Conservation (phyloP, 2,888 invertebrate species). For the Liodrosophila aerea region DNA sequence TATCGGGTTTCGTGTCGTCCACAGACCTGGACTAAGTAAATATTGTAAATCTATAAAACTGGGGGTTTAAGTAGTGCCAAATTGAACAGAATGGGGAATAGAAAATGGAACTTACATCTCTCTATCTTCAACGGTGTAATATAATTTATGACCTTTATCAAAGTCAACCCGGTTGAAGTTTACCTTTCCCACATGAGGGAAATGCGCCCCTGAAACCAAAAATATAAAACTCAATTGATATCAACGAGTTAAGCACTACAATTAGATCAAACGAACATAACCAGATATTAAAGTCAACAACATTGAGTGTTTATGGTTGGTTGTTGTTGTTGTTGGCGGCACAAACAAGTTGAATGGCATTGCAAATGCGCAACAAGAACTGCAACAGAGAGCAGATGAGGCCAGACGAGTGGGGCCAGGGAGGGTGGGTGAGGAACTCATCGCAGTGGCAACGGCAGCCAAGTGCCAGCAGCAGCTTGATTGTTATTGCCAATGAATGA, state of each 20-base stretch:
- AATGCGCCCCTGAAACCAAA: slow-evolving; percentile 1
- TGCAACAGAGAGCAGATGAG: slow-evolving; percentile 28
- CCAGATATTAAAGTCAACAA: slow-evolving; percentile 64
- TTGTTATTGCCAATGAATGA: slow-evolving; percentile 78
- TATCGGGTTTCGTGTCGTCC: slow-evolving; percentile 20
- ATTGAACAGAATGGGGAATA: slow-evolving; percentile 35
- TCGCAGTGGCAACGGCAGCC: slow-evolving; percentile 23
- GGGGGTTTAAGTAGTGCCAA: slow-evolving; percentile 51
- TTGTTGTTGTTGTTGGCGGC: slow-evolving; percentile 20
- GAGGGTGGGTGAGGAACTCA: slow-evolving; percentile 3
- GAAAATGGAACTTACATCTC: neutral
- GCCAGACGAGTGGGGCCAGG: slow-evolving; percentile 10
- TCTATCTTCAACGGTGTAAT: neutral
- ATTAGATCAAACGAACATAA: slow-evolving; percentile 38
- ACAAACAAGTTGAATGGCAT: slow-evolving; percentile 69
- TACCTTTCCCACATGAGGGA: slow-evolving; percentile 63
- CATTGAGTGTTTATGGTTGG: slow-evolving; percentile 40
- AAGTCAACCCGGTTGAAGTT: slow-evolving; percentile 45
- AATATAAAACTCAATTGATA: slow-evolving; percentile 20
- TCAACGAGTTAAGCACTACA: slow-evolving; percentile 12
- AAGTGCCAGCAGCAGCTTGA: slow-evolving; percentile 72
- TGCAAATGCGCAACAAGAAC: slow-evolving; percentile 64
- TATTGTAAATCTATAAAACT: slow-evolving; percentile 49
- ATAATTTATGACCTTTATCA: slow-evolving; percentile 61
- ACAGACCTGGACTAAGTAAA: slow-evolving; percentile 44